phyloP scores from a whole-genome alignment of 2,888 invertebrate genomes.

The Apamea anceps region DNA sequence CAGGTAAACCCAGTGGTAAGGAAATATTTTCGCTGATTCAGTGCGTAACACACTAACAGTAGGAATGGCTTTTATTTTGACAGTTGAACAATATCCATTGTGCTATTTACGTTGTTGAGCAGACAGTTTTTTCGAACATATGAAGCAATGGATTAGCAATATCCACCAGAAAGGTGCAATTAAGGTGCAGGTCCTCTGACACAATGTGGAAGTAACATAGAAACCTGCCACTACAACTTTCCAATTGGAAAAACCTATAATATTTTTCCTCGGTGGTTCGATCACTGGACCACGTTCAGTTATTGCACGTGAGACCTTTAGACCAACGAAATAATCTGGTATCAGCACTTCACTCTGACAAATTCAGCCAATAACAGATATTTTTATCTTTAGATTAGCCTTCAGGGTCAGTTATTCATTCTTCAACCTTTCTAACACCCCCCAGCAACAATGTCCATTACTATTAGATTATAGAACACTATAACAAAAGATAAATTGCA shows the following conservation, averaged over 20 bases:
- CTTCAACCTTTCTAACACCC: neutral
- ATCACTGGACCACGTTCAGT: neutral
- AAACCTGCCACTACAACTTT: neutral
- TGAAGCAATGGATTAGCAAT: too few species aligned
- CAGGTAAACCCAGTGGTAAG: neutral
- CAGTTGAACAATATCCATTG: too few species aligned
- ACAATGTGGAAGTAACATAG: neutral
- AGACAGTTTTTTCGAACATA: too few species aligned
- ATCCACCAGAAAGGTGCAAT: too few species aligned
- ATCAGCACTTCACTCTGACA: neutral
- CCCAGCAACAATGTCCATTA: slow-evolving; percentile 3
- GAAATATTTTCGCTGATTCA: neutral
- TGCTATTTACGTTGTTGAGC: too few species aligned
- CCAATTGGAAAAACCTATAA: neutral
- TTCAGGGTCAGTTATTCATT: neutral
- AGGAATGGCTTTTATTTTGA: too few species aligned
- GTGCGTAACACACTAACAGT: too few species aligned
- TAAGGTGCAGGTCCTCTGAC: neutral
- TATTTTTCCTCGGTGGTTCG: neutral
- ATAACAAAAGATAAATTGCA: slow-evolving; percentile 50
- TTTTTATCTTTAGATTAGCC: neutral
- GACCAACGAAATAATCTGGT: neutral
- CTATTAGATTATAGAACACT: slow-evolving; percentile 24
- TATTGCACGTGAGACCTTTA: neutral
- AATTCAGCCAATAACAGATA: neutral